Percentiles rank a stretch among this genome's conserved stretches.
These are phyloP conservation scores for Megalonaias nervosa DNA, from an alignment of 1,140 invertebrate genomes.

Conservation along the genomic window DNA sequence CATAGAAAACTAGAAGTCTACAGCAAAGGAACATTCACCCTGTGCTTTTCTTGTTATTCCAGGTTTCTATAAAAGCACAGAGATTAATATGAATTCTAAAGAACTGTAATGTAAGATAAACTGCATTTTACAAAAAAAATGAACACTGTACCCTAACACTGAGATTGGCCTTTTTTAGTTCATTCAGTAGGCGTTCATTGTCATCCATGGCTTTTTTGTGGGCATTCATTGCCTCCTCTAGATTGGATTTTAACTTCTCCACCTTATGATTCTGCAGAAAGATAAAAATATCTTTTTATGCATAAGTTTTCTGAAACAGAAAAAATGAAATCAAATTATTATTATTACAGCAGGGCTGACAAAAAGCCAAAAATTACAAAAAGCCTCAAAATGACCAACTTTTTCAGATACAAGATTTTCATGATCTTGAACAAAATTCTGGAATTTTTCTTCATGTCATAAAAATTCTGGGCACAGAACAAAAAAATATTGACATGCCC, in stretches of 20 bases:
- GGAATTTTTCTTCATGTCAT: too few relatives aligned
- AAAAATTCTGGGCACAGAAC: too few relatives aligned
- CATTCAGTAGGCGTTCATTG: constrained; percentile 56
- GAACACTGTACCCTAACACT: constrained; percentile 44
- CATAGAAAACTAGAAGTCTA: background rate
- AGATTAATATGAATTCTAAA: background rate
- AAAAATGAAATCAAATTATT: too few relatives aligned
- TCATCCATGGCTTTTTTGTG: constrained; percentile 63
- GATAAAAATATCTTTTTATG: background rate
- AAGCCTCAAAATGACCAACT: too few relatives aligned
- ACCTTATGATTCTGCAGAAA: constrained; percentile 54
- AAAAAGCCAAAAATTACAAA: too few relatives aligned
- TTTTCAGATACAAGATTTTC: too few relatives aligned
- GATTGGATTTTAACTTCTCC: constrained; percentile 52
- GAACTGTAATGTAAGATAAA: background rate
- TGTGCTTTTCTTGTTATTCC: background rate
- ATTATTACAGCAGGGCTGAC: too few relatives aligned
- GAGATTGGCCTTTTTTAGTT: constrained; percentile 53
- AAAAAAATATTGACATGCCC: too few relatives aligned
- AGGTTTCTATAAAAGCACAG: background rate
- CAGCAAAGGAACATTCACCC: background rate
- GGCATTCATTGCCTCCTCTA: constrained; percentile 57
- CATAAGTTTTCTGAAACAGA: too few relatives aligned
- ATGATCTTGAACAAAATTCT: too few relatives aligned
- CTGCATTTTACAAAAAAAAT: too few relatives aligned